Evolutionary conservation across 2,888 invertebrate genomes (phyloP), one percentile per base, ranked within the genome.

Genomic region (Eupithecia tripunctaria): DNA sequence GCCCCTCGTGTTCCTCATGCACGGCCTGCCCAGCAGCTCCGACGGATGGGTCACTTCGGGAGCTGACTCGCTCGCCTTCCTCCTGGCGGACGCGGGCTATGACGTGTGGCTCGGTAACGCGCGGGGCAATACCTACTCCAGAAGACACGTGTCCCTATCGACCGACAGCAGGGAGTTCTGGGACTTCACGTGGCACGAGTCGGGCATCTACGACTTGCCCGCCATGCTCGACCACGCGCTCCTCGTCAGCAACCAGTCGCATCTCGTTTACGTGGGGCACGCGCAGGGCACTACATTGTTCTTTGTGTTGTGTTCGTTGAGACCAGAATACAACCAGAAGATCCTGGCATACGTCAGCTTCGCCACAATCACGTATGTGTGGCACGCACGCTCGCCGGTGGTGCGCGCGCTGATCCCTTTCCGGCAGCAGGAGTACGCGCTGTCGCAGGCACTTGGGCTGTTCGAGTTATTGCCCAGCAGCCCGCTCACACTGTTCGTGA

Each of bases 61-160:
- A n/a, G 38, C 59, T 1, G 32, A 66, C 51, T 67, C 71, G 0
- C 63, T 71, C 5, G 70, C 70, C 15, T 70, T 59, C 43, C 2
- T 43, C 15, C 94, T 96, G 63, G 91, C 95, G 0, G 94, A 95
- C 76, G 84, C 86, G 15, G 96, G 96, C 12, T 96, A 95, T 79
- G 96, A 96, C 81, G 96, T 96, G 3, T 98, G 97, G 97, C 80
- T 97, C 76, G 97, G 96, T 3, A 98, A 98, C 88, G 95, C 95
- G 25, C 91, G 97, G 73, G 97, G 97, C 15, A 97, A 97, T 85
- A 95, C 94, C 0, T 96, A 96, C 82, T 94, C 95, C 2, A 87
- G 89, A 63, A 60, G 71, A 7, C 96, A 96, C 80, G 79, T 81
- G 0, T 21, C n/a, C 10, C 15, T 66, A 1, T 59, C 43, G 2